Evolutionary conservation across 1,140 invertebrate species (phyloP), one percentile per base, ranked within the genome.

Genomic region (Ips typographus): DNA sequence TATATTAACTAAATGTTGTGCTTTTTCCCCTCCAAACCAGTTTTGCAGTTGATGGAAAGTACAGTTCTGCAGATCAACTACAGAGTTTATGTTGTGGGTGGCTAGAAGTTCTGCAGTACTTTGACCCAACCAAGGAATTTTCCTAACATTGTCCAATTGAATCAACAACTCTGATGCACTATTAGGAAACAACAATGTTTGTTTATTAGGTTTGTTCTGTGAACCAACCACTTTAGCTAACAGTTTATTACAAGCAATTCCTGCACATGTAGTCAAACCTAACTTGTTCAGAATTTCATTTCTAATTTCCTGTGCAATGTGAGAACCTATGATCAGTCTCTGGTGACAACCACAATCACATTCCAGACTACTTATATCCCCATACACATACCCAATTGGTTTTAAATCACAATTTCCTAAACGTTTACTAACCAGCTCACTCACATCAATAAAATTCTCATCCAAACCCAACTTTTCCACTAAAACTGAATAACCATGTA

Each of bases 241-340:
- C 56, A 94, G 77, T 81, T 95, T 95, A 77, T 94, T 95, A 72
- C 93, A 89, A 43, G 90, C 87, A 70, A 94, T 87, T 7, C 93
- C 93, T 60, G 91, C 92, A 83, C 91, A 92, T 74, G 87, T 88
- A 4, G 91, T 93, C 47, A 94, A 83, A 44, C 88, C 86, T 49
- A 93, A 80, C 59, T 89, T 85, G 66, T 85, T 81, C 63, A 82
- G 83, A 55, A 94, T 85, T 70, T 84, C 83, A 57, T 86, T 80
- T 44, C 91, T 85, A 73, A 93, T 90, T 74, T 91, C 87, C 69
- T 82, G 82, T 6, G 90, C 90, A 69, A 93, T 86, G 72, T 84
- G 83, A 59, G 88, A 86, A 67, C 89, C 90, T 61, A 88, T 79
- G 60, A 82, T 84, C 68, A 93, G 80, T 69, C 90, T 84, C 60